A percentile compares a stretch with the other conserved stretches of the same genome.
These are phyloP conservation scores for Ammodytes marinus DNA, from an alignment of 2,113 vertebrate genomes.

Conservation along the genomic window DNA sequence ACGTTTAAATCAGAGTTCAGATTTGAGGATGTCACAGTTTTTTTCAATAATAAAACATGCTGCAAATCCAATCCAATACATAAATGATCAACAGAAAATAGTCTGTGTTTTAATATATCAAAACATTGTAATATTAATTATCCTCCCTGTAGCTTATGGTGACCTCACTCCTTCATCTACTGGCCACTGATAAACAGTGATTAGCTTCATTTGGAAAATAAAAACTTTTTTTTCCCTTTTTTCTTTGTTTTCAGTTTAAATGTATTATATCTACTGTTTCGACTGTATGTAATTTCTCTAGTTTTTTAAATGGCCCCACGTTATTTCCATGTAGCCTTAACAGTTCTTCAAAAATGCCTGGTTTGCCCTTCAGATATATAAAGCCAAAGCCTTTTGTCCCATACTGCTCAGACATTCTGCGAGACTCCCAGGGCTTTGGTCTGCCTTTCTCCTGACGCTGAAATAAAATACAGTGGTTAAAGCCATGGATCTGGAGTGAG, in stretches of 20 bases:
- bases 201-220: background rate
- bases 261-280: background rate
- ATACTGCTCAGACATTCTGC: constrained; percentile 13
- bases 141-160: too few species aligned
- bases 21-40: background rate
- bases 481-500: constrained; percentile 39
- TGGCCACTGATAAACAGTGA: background rate
- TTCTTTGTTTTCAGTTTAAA: too few species aligned
- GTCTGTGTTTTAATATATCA: background rate
- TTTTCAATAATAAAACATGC: background rate
- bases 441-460: constrained; percentile 10
- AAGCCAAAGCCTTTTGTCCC: background rate
- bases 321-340: constrained; percentile 16
- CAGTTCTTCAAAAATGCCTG: background rate
- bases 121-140: background rate
- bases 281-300: background rate
- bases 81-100: background rate
- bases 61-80: background rate
- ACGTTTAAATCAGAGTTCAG: background rate
- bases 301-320: background rate
- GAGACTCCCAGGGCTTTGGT: constrained; percentile 25
- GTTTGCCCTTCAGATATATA: constrained; percentile 13
- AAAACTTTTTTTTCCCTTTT: too few species aligned
- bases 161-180: background rate
- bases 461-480: constrained; percentile 54